Evolutionary conservation across 1,140 invertebrate species (phyloP).

Genomic region (Nixonia krombeini): DNA sequence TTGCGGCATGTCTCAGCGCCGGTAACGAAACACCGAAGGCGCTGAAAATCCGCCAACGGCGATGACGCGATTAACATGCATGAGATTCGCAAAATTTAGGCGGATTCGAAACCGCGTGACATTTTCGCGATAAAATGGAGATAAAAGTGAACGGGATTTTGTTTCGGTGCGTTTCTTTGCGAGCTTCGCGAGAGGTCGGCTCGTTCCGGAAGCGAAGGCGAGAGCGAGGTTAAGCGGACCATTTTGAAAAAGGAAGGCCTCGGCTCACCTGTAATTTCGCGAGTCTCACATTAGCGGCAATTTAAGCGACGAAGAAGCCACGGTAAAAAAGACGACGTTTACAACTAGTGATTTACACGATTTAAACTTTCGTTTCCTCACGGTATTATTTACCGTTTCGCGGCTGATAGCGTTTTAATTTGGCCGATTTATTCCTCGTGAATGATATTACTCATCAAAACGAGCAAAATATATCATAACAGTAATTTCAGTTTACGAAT

Average conservation of each 20-base stretch:
- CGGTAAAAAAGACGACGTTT: conserved; percentile 4
- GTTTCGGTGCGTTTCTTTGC: conserved; percentile 1
- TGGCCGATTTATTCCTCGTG: neutral
- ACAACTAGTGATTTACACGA: conserved; percentile 14
- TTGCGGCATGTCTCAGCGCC: conserved; percentile 1
- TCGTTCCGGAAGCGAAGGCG: conserved; percentile 5
- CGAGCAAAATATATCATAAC: neutral
- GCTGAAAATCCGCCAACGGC: too few relatives aligned
- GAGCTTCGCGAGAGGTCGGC: neutral
- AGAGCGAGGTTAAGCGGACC: conserved; percentile 7
- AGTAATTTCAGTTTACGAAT: too few relatives aligned
- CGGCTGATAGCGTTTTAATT: conserved; percentile 6
- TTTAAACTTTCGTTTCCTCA: conserved; percentile 10
- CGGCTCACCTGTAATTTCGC: conserved; percentile 11
- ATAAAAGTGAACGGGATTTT: too few relatives aligned
- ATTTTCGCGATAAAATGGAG: neutral
- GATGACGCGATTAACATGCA: too few relatives aligned
- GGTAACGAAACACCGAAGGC: neutral
- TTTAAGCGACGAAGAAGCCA: conserved; percentile 7
- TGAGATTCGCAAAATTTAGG: too few relatives aligned
- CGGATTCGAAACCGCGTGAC: too few relatives aligned
- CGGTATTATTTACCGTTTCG: conserved; percentile 5
- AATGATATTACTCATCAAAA: neutral
- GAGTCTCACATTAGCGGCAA: conserved; percentile 14
- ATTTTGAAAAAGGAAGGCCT: neutral